A percentile compares a stretch with the other conserved stretches of the same genome.
Conservation (phyloP, 2,888 invertebrate species). For the Adelognathus sp. region DNA sequence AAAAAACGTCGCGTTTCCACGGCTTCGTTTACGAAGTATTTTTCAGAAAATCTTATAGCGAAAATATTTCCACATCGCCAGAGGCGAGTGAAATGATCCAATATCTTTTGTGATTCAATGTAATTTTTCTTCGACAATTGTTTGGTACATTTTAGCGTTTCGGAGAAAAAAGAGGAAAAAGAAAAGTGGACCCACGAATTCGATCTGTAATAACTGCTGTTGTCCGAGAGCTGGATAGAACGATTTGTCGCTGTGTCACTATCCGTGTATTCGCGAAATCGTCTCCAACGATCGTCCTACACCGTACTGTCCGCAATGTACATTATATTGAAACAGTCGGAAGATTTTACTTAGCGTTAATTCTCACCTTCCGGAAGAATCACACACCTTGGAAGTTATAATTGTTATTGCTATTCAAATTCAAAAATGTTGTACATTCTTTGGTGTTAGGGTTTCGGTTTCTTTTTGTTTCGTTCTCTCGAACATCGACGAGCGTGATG, state of each 20-base stretch:
- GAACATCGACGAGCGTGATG: constrained; percentile 25
- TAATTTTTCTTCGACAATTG: neutral
- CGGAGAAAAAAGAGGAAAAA: constrained; percentile 8
- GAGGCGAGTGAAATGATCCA: constrained; percentile 13
- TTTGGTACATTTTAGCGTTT: constrained; percentile 24
- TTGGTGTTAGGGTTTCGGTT: constrained; percentile 66
- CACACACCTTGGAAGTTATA: constrained; percentile 67
- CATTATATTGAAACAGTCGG: constrained; percentile 65
- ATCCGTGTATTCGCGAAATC: constrained; percentile 34
- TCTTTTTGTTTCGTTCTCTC: neutral
- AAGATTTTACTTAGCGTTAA: constrained; percentile 69
- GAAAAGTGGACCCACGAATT: neutral
- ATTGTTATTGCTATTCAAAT: constrained; percentile 73
- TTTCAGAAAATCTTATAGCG: constrained; percentile 27
- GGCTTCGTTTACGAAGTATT: constrained; percentile 36
- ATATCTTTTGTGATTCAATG: constrained; percentile 11
- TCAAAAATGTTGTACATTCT: constrained; percentile 77
- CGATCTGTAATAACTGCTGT: neutral
- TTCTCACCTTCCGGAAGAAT: constrained; percentile 73
- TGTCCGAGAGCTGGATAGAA: neutral
- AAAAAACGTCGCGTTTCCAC: constrained; percentile 32
- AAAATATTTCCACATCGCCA: constrained; percentile 22
- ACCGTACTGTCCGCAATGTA: constrained; percentile 59
- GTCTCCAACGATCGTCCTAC: constrained; percentile 13
- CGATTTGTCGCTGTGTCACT: neutral